Percentiles rank a stretch among this genome's conserved stretches.
phyloP scores from a whole-genome alignment of 2,113 vertebrate genomes.

The Chlorodrepanis virens region DNA sequence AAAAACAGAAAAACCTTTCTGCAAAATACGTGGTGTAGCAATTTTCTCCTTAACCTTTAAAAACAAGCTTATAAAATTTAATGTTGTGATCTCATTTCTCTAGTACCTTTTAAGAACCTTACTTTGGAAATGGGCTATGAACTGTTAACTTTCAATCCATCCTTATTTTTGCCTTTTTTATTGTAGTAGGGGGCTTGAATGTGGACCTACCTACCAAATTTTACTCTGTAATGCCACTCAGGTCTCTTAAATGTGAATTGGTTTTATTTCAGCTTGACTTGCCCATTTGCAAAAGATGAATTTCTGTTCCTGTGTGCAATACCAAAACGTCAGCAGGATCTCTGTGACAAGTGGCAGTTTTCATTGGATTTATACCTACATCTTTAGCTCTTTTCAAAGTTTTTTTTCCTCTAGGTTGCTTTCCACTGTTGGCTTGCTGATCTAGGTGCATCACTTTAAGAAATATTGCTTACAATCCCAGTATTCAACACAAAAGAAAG shows the following conservation, averaged over 20 bases:
- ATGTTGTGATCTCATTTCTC: neutral
- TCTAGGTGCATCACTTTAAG: neutral
- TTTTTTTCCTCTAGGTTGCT: neutral
- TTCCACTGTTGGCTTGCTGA: neutral
- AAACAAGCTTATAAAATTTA: neutral
- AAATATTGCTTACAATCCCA: neutral
- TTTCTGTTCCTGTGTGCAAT: neutral
- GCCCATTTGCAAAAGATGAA: neutral
- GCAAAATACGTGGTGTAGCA: neutral
- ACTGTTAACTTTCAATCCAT: neutral
- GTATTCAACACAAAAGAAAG: neutral
- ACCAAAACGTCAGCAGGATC: neutral
- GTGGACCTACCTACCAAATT: neutral
- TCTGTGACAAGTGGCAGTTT: neutral
- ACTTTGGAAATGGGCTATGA: neutral
- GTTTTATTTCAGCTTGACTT: neutral
- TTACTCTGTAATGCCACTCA: neutral
- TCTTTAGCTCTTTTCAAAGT: neutral
- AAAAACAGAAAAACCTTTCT: neutral
- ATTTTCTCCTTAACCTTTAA: constrained; percentile 29
- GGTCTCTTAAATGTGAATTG: neutral
- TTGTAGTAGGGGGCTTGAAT: neutral
- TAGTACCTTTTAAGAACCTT: neutral
- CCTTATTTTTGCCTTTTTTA: neutral
- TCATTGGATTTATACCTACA: neutral